A percentile compares a stretch with the other conserved stretches of the same genome.
phyloP scores from a whole-genome alignment of 1,140 invertebrate genomes.

The Pseudoatta argentina region DNA sequence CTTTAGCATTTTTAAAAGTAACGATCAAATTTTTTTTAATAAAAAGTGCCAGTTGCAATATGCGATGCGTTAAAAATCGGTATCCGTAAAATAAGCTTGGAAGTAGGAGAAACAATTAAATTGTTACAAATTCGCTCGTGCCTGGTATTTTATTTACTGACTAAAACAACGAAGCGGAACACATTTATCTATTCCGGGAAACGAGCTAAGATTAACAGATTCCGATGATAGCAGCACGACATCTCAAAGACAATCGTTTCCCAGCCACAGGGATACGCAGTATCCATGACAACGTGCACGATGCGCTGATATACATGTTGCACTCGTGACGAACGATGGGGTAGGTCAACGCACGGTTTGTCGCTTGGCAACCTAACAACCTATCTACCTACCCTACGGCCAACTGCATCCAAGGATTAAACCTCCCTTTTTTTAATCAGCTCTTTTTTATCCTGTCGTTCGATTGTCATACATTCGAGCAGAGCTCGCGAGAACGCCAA shows the following conservation, averaged over 20 bases:
- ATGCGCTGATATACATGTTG: conserved; percentile 65
- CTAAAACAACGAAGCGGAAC: neutral
- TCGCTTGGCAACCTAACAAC: conserved; percentile 84
- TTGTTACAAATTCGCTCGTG: neutral
- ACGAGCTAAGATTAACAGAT: conserved; percentile 32
- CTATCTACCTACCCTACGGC: conserved; percentile 70
- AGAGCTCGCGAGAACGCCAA: conserved; percentile 54
- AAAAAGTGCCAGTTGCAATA: neutral
- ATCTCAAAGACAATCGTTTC: conserved; percentile 70
- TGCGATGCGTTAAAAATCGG: neutral
- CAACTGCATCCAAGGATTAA: conserved; percentile 77
- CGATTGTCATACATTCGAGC: conserved; percentile 76
- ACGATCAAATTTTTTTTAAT: neutral
- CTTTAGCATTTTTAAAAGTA: neutral
- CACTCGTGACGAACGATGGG: conserved; percentile 67
- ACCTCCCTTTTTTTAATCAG: conserved; percentile 74
- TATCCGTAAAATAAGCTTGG: neutral
- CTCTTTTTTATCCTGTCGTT: conserved; percentile 75
- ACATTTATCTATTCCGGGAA: neutral
- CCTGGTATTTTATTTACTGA: neutral
- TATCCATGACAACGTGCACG: conserved; percentile 73
- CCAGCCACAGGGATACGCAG: conserved; percentile 63
- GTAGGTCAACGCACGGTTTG: conserved; percentile 81
- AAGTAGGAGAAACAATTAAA: neutral
- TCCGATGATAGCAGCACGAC: neutral